phyloP scores from a whole-genome alignment of 2,797 vertebrate genomes.

The Artibeus lituratus region DNA sequence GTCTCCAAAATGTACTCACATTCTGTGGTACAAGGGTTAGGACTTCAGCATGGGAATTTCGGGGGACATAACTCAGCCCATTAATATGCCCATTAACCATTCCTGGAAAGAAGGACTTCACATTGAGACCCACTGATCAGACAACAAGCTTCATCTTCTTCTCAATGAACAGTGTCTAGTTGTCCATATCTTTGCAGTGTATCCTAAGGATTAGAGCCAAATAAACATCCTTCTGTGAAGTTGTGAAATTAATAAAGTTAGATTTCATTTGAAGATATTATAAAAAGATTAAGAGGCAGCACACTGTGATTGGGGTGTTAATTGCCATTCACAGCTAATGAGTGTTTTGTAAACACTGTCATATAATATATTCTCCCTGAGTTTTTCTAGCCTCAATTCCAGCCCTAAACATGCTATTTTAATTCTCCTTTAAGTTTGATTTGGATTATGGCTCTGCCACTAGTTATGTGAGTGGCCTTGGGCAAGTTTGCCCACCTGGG shows the following conservation, averaged over 20 bases:
- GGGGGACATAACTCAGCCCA: not conserved
- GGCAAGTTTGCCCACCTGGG: not conserved
- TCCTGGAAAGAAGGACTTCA: not conserved
- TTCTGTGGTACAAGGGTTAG: not conserved
- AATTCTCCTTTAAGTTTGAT: not conserved
- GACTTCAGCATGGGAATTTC: not conserved
- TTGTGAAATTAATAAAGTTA: constrained; percentile 33
- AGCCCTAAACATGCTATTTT: not conserved
- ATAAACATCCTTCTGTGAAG: not conserved
- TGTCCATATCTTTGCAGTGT: not conserved
- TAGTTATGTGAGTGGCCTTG: not conserved
- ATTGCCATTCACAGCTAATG: not conserved
- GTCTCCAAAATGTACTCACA: not conserved
- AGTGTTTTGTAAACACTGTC: constrained; percentile 16
- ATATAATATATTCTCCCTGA: not conserved
- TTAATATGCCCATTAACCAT: not conserved
- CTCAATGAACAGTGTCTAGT: not conserved
- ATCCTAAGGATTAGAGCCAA: not conserved
- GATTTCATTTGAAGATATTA: constrained; percentile 22
- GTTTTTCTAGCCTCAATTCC: constrained; percentile 11
- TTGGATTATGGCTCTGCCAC: not conserved
- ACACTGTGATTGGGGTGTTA: not conserved
- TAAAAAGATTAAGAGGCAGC: constrained; percentile 5
- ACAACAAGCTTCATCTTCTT: not conserved
- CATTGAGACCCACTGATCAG: not conserved